These are phyloP conservation scores for Diplosoma virens DNA, from an alignment of 23 tunicate species.

Conservation along the genomic window DNA sequence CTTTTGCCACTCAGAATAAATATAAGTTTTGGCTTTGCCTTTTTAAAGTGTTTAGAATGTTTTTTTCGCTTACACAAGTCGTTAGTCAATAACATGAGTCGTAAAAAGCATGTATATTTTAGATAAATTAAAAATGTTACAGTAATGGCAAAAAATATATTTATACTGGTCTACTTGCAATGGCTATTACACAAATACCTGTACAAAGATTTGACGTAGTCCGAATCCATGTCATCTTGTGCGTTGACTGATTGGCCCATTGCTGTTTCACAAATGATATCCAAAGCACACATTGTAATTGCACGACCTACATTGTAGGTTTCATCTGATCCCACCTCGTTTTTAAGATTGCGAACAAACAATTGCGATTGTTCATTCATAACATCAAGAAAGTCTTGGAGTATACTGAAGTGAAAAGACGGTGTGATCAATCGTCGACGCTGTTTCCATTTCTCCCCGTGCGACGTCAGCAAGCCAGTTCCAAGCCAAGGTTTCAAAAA, in stretches of 20 bases:
- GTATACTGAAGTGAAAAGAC: slow-evolving; percentile 85
- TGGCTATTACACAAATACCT: too few species aligned
- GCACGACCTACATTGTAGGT: slow-evolving; percentile 57
- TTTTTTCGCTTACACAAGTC: too few species aligned
- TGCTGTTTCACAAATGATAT: slow-evolving; percentile 86
- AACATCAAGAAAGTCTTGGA: slow-evolving; percentile 89
- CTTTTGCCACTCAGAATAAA: too few species aligned
- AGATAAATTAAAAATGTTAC: too few species aligned
- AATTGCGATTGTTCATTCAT: slow-evolving; percentile 59
- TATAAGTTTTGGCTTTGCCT: too few species aligned
- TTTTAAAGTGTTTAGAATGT: too few species aligned
- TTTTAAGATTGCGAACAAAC: slow-evolving; percentile 26
- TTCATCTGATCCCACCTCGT: slow-evolving; percentile 5
- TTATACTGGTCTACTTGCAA: too few species aligned
- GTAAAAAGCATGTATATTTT: too few species aligned
- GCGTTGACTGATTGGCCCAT: slow-evolving; percentile 94
- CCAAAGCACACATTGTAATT: slow-evolving; percentile 83
- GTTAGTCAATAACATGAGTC: too few species aligned
- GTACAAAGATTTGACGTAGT: slow-evolving; percentile 66
- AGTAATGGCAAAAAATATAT: too few species aligned
- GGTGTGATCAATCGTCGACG: slow-evolving; percentile 90
- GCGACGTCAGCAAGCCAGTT: slow-evolving; percentile 72
- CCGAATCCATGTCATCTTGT: slow-evolving; percentile 60
- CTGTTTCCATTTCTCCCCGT: slow-evolving; percentile 87
- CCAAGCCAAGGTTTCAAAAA: slow-evolving; percentile 85